Conservation (phyloP, 1,140 invertebrate species). For the Trachymyrmex septentrionalis region DNA sequence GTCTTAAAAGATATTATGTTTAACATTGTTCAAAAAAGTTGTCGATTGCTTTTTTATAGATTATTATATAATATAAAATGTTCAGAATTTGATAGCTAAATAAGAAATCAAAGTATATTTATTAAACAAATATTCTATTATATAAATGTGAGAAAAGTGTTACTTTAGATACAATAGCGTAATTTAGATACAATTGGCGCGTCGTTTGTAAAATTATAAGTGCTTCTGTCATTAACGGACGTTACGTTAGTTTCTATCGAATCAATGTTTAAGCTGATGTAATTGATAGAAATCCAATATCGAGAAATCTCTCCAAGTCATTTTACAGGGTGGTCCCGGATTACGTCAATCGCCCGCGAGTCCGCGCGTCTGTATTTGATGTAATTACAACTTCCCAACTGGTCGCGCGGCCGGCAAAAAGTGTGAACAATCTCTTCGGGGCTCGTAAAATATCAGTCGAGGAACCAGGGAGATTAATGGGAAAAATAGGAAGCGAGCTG, state of each 20-base stretch:
- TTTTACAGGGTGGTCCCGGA: slow-evolving; percentile 66
- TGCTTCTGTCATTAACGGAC: slow-evolving; percentile 29
- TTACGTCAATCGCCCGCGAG: slow-evolving; percentile 44
- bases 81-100: not conserved
- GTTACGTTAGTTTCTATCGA: slow-evolving; percentile 15
- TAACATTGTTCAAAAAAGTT: not conserved
- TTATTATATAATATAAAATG: not conserved
- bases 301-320: slow-evolving; percentile 11
- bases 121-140: not conserved
- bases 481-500: slow-evolving; percentile 70
- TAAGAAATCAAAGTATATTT: not conserved
- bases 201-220: not conserved
- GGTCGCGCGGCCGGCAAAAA: slow-evolving; percentile 58
- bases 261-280: slow-evolving; percentile 17
- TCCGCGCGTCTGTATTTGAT: slow-evolving; percentile 55
- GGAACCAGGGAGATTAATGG: slow-evolving; percentile 67
- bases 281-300: slow-evolving; percentile 25
- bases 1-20: too few species aligned
- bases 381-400: slow-evolving; percentile 65
- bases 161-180: too few species aligned
- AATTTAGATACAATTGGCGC: not conserved
- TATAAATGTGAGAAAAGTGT: not conserved
- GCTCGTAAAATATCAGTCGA: slow-evolving; percentile 62
- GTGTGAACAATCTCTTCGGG: slow-evolving; percentile 58
- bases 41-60: not conserved